phyloP scores from a whole-genome alignment of 92 coral and sea anemone species.

The Epizoanthus stellaris region DNA sequence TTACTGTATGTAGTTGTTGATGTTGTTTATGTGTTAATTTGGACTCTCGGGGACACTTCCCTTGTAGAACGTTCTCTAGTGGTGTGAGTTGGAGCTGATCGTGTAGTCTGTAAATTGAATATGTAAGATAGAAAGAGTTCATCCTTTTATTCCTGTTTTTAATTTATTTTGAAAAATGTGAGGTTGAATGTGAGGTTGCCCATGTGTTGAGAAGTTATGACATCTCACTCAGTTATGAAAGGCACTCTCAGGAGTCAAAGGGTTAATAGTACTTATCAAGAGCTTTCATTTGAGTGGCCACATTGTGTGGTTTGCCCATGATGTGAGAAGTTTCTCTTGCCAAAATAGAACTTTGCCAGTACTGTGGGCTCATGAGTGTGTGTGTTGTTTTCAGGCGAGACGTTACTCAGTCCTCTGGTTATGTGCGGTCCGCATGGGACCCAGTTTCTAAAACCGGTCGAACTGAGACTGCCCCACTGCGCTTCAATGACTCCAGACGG shows the following conservation, averaged over 20 bases:
- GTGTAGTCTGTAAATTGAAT: too few species aligned
- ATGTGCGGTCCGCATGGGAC: conserved; percentile 99
- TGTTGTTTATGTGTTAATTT: not conserved
- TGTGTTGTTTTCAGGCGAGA: conserved; percentile 77
- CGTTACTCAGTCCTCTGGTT: conserved; percentile 96
- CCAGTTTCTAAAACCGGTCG: conserved; percentile 93
- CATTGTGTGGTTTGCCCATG: not conserved
- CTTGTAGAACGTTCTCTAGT: too few species aligned
- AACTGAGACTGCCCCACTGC: conserved; percentile 93
- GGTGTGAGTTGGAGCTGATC: too few species aligned
- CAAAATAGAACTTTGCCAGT: not conserved
- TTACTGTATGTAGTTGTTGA: not conserved
- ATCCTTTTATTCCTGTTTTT: too few species aligned
- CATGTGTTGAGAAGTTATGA: too few species aligned
- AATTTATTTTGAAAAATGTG: too few species aligned
- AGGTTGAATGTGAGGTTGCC: too few species aligned
- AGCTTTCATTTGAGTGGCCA: not conserved
- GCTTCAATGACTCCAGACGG: conserved; percentile 99
- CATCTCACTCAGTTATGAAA: not conserved
- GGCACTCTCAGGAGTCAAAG: not conserved
- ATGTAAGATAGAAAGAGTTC: too few species aligned
- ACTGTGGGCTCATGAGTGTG: not conserved
- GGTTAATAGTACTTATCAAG: not conserved
- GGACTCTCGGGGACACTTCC: too few species aligned
- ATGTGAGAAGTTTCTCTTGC: not conserved